Percentiles rank a stretch among this genome's conserved stretches.
phyloP scores from a whole-genome alignment of 2,888 invertebrate species.

The Ceratothoa steindachneri region DNA sequence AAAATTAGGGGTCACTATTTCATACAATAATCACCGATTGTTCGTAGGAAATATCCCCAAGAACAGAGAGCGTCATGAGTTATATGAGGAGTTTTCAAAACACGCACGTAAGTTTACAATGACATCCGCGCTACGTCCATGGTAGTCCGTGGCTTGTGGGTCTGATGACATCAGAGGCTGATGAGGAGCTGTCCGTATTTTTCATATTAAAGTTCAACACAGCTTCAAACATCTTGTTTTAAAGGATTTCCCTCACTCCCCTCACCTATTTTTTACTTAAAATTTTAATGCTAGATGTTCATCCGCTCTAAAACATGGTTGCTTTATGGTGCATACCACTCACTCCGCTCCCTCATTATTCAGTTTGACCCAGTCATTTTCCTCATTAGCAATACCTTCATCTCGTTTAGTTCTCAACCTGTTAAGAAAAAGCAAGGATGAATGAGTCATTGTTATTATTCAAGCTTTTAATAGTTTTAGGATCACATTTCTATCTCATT shows the following conservation, averaged over 20 bases:
- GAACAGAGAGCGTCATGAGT: constrained; percentile 98
- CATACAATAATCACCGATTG: constrained; percentile 99
- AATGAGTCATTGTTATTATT: neutral
- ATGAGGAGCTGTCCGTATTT: constrained; percentile 40
- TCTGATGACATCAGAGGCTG: constrained; percentile 25
- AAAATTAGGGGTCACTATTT: constrained; percentile 98
- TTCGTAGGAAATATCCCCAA: constrained; percentile 99
- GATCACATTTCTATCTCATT: neutral
- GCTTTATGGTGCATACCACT: constrained; percentile 46
- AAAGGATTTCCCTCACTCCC: constrained; percentile 19
- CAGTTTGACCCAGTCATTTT: neutral
- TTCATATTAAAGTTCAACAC: constrained; percentile 20
- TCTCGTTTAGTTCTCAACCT: neutral
- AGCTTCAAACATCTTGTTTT: constrained; percentile 40
- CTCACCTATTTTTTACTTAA: constrained; percentile 25
- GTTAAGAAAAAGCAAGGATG: neutral
- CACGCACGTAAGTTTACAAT: constrained; percentile 89
- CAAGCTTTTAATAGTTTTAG: neutral
- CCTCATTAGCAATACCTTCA: neutral
- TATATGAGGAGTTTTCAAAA: constrained; percentile 98
- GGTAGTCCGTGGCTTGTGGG: constrained; percentile 47
- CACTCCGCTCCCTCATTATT: constrained; percentile 33
- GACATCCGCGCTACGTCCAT: constrained; percentile 21
- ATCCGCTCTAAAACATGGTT: constrained; percentile 47
- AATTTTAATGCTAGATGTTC: constrained; percentile 38